These are phyloP conservation scores for Petrocephalus zakoni DNA, from an alignment of 2,113 vertebrate genomes.

Conservation along the genomic window DNA sequence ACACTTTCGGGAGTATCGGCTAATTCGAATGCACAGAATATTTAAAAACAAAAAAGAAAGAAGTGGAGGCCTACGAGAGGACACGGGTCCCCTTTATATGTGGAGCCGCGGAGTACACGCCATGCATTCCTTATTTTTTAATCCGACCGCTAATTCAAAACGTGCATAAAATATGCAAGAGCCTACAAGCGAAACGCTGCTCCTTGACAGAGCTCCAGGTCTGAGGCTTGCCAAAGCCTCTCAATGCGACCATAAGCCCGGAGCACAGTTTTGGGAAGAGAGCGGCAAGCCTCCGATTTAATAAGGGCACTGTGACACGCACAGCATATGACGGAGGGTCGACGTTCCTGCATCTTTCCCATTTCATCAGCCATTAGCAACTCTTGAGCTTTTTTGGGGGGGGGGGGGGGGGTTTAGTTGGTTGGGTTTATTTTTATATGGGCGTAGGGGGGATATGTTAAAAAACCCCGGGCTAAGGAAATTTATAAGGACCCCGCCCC, in stretches of 20 bases:
- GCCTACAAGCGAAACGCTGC: slow-evolving; percentile 15
- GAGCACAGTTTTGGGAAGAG: slow-evolving; percentile 11
- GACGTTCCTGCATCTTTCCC: not conserved
- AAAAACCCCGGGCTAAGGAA: too few relatives aligned
- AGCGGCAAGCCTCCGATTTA: slow-evolving; percentile 6
- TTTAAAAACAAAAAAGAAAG: slow-evolving; percentile 27
- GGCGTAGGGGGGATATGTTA: too few relatives aligned
- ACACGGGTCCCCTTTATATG: slow-evolving; percentile 16
- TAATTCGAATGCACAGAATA: slow-evolving; percentile 26
- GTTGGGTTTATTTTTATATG: too few relatives aligned
- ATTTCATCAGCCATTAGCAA: not conserved
- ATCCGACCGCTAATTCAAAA: slow-evolving; percentile 29
- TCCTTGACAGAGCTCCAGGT: slow-evolving; percentile 25
- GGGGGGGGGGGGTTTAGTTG: too few relatives aligned
- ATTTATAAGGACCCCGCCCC: too few relatives aligned
- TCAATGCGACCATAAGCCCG: slow-evolving; percentile 10
- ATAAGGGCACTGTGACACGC: slow-evolving; percentile 10
- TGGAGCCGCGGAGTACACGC: slow-evolving; percentile 23
- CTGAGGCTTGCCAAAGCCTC: slow-evolving; percentile 7
- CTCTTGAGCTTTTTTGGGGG: not conserved
- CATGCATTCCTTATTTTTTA: slow-evolving; percentile 30
- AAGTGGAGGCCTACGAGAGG: slow-evolving; percentile 20
- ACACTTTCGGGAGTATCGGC: slow-evolving; percentile 15
- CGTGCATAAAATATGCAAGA: slow-evolving; percentile 32
- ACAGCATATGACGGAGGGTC: not conserved